Conservation (phyloP, 1,140 invertebrate genomes). For the Papilio aristodemus region DNA sequence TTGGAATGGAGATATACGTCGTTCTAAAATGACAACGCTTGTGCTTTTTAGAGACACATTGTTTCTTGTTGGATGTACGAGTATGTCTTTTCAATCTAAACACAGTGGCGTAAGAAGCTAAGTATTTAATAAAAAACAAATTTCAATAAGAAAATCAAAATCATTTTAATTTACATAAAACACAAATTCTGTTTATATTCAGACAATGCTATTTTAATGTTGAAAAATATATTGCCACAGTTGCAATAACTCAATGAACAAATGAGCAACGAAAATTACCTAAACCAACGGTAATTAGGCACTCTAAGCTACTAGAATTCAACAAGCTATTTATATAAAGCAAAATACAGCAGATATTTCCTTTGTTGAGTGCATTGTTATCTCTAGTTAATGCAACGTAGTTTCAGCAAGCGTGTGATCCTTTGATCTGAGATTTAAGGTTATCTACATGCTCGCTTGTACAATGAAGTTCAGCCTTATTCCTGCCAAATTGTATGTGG, state of each 20-base stretch:
- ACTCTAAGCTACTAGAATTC: background rate
- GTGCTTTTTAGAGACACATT: too few species aligned
- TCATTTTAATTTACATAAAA: too few species aligned
- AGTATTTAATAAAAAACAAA: too few species aligned
- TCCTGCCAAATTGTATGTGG: background rate
- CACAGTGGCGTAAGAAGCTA: too few species aligned
- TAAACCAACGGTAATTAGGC: slow-evolving; percentile 1
- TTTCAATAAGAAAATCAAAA: too few species aligned
- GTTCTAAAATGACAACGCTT: background rate
- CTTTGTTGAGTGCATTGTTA: background rate
- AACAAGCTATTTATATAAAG: background rate
- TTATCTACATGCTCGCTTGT: background rate
- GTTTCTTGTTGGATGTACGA: too few species aligned
- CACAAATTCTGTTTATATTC: too few species aligned
- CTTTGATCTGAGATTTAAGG: slow-evolving; percentile 4
- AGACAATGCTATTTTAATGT: background rate
- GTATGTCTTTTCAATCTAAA: too few species aligned
- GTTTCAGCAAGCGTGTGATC: background rate
- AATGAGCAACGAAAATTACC: background rate
- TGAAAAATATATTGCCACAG: background rate
- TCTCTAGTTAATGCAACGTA: background rate
- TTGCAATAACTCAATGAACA: background rate
- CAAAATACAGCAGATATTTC: background rate
- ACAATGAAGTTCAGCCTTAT: background rate
- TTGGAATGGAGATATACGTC: background rate